Base-by-base conservation (phyloP, 2,888 invertebrate genomes). In the Spilosoma lubricipeda region DNA sequence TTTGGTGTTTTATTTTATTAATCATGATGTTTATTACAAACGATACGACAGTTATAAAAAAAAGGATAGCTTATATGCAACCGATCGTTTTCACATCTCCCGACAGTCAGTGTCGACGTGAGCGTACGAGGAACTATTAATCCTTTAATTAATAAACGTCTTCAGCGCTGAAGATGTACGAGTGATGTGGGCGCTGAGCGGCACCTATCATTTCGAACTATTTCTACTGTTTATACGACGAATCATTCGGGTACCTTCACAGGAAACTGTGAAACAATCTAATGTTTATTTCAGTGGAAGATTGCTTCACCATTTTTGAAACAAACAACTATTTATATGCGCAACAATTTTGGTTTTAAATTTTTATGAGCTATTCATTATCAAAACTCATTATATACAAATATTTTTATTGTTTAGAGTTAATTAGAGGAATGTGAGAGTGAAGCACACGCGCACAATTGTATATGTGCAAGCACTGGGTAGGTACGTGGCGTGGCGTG, bases 331-430 rank as follows among this genome's bases (percentile, higher is more conserved):
- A 83, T 82, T 67, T 70, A 79, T 78, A 67, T 59, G 64, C 70
- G 76, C 74, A 73, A 73, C 68, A 70, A 68, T 73, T 56, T 52
- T 66, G 64, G 74, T 77, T 75, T 80, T 77, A 76, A 66, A 77
- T 76, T 82, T 80, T 82, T 76, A 79, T 79, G 78, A 78, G 79
- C 70, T 74, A 85, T 82, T 84, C 79, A 84, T 84, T 81, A 85
- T 82, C 73, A 67, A 79, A 84, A 78, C 84, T 85, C 86, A 85
- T 85, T 85, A 85, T 71, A 71, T 66, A 75, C 71, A 82, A 83
- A 81, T 77, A 85, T 83, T 78, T 84, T 77, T 74, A 85, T 81
- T 80, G 80, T 82, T 74, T 36, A 45, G 72, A 72, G 64, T 74
- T 82, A 72, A 85, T 84, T 80, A 72, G 70, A 74, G 79, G 80